Conservation (phyloP, 2,888 invertebrate genomes). For the Chrysolina americana region DNA sequence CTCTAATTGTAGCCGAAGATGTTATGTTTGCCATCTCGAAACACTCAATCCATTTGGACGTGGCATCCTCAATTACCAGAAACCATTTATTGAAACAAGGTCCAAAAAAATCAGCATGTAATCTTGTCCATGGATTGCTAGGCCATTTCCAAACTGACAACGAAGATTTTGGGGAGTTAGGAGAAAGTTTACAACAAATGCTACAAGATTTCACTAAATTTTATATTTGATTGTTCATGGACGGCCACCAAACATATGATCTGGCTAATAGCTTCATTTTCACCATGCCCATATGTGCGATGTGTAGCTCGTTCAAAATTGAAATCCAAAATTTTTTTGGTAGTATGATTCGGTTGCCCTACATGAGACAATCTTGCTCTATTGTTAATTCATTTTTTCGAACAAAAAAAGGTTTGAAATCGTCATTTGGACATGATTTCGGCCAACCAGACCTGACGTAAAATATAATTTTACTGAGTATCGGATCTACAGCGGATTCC, state of each 20-base stretch:
- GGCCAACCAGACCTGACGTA: background rate
- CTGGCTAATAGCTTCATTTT: conserved; percentile 27
- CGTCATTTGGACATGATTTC: background rate
- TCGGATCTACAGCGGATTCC: background rate
- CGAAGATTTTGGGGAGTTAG: conserved; percentile 1
- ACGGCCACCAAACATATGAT: conserved; percentile 29
- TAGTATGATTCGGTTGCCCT: background rate
- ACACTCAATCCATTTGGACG: background rate
- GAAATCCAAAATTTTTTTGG: background rate
- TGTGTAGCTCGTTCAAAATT: conserved; percentile 22
- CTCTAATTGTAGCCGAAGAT: background rate
- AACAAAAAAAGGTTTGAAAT: background rate
- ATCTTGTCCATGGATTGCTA: background rate
- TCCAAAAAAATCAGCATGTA: background rate
- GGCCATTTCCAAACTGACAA: background rate
- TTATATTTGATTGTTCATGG: conserved; percentile 20
- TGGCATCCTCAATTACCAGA: background rate
- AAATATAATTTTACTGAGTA: background rate
- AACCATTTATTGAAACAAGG: background rate
- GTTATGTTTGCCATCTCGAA: background rate
- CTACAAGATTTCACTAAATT: conserved; percentile 9
- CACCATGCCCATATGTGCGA: background rate
- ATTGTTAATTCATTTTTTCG: no score
- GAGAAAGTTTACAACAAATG: background rate
- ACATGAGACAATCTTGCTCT: background rate